These are phyloP conservation scores for Ictalurus punctatus DNA, from an alignment of 2,113 vertebrate genomes.

Conservation along the genomic window DNA sequence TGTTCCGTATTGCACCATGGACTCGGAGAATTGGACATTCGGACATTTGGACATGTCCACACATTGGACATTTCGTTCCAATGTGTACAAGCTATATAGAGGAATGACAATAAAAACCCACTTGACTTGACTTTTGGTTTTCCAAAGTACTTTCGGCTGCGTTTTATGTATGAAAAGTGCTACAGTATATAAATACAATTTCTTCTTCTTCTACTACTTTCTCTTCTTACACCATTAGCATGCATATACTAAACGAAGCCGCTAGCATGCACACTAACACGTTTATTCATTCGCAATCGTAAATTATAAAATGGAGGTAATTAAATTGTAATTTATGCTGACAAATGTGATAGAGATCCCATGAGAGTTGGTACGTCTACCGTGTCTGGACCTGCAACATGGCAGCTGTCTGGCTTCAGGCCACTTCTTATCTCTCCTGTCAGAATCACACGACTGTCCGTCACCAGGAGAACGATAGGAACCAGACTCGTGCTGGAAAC, in stretches of 20 bases:
- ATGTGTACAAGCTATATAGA: too few species aligned
- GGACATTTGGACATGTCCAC: too few species aligned
- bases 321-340: not conserved
- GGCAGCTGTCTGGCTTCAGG: slow-evolving; percentile 30
- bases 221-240: not conserved
- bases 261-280: not conserved
- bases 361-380: not conserved
- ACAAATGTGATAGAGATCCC: not conserved
- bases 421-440: not conserved
- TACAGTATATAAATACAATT: not conserved
- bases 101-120: too few species aligned
- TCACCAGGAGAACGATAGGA: not conserved
- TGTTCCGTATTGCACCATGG: too few species aligned
- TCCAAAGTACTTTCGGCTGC: not conserved
- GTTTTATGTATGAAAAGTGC: not conserved
- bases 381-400: slow-evolving; percentile 5
- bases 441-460: not conserved
- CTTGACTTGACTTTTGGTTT: not conserved
- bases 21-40: too few species aligned
- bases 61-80: too few species aligned
- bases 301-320: not conserved
- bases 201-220: too few species aligned
- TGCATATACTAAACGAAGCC: not conserved
- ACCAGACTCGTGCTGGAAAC: not conserved
- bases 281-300: not conserved